phyloP scores from a whole-genome alignment of 2,888 invertebrate species.

The Crioceris asparagi region DNA sequence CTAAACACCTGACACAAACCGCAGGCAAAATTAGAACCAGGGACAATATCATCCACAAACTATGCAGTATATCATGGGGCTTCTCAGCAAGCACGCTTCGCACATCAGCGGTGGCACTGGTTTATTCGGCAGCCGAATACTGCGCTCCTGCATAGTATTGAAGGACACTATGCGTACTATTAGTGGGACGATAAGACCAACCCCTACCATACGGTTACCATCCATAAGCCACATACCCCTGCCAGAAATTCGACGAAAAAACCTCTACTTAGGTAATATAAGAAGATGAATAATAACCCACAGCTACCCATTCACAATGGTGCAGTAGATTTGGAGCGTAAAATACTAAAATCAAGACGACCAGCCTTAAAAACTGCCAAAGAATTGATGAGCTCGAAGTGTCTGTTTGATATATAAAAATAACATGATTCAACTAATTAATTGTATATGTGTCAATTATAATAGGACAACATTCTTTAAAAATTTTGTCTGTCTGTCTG shows the following conservation, averaged over 20 bases:
- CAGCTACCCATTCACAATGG: neutral
- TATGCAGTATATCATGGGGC: neutral
- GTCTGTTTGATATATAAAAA: too few relatives aligned
- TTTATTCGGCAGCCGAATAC: neutral
- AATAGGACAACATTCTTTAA: too few relatives aligned
- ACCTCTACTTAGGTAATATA: neutral
- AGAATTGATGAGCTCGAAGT: neutral
- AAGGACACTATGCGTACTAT: neutral
- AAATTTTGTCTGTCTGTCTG: too few relatives aligned
- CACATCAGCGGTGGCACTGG: neutral
- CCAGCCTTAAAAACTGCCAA: neutral
- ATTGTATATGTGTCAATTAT: too few relatives aligned
- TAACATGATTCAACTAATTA: too few relatives aligned
- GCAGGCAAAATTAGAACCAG: neutral
- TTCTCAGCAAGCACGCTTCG: slow-evolving; percentile 1
- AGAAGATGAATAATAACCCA: slow-evolving; percentile 1
- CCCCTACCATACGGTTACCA: neutral
- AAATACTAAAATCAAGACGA: too few relatives aligned
- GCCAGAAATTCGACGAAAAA: neutral
- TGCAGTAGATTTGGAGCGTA: too few relatives aligned
- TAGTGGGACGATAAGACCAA: neutral
- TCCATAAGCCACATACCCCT: neutral
- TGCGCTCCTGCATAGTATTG: slow-evolving; percentile 1
- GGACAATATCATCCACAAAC: too few relatives aligned
- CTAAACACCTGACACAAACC: neutral